Evolutionary conservation across 2,888 invertebrate species (phyloP).

Genomic region (Drosophila austrosaltans): DNA sequence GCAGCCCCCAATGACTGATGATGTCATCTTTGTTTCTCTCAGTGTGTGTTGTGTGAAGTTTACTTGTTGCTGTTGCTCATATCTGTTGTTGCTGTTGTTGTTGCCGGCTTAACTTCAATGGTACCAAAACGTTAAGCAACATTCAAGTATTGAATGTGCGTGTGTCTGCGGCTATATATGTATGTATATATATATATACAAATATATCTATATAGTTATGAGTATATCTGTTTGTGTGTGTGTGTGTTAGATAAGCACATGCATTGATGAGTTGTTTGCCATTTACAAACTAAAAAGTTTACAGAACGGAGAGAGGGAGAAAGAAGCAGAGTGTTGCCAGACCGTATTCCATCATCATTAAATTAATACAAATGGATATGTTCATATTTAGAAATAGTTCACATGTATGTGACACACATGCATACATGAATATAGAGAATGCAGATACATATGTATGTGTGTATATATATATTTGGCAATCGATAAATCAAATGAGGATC

Average conservation of each 20-base stretch:
- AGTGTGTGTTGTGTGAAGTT: conserved; percentile 9
- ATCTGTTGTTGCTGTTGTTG: neutral
- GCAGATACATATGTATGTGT: no score
- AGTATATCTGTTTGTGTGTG: conserved; percentile 6
- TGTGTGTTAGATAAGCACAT: conserved; percentile 16
- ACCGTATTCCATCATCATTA: conserved; percentile 8
- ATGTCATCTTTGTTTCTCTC: conserved; percentile 13
- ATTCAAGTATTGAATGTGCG: conserved; percentile 4
- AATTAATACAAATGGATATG: neutral
- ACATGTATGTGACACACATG: neutral
- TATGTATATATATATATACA: neutral
- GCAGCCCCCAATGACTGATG: conserved; percentile 3
- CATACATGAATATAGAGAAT: neutral
- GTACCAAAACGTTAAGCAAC: conserved; percentile 7
- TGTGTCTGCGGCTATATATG: conserved; percentile 8
- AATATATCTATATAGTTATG: conserved; percentile 1
- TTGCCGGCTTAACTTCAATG: conserved; percentile 13
- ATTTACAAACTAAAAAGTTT: conserved; percentile 6
- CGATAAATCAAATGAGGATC: no score
- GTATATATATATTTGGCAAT: no score
- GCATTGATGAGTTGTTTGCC: conserved; percentile 4
- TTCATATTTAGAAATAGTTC: no score
- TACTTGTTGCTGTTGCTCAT: conserved; percentile 6
- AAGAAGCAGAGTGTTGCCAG: neutral
- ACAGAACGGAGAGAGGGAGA: neutral